A percentile compares a stretch with the other conserved stretches of the same genome.
Evolutionary conservation across 2,888 invertebrate species (phyloP).

Genomic region (Chrysolina oricalcia): DNA sequence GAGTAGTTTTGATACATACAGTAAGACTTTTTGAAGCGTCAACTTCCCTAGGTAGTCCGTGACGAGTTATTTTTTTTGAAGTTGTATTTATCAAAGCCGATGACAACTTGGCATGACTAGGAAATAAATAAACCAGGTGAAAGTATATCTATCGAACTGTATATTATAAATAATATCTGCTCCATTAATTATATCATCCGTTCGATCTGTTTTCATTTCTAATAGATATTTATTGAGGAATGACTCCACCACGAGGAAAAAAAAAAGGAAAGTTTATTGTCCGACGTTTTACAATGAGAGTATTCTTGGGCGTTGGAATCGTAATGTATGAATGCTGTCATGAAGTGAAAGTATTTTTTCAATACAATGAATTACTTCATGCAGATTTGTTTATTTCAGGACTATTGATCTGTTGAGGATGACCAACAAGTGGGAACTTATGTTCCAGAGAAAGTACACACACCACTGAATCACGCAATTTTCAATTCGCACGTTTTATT

Average conservation of each 20-base stretch:
- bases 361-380: neutral
- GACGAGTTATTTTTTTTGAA: slow-evolving; percentile 40
- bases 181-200: slow-evolving; percentile 34
- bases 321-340: slow-evolving; percentile 2
- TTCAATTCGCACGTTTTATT: neutral
- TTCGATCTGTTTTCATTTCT: slow-evolving; percentile 27
- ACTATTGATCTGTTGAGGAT: neutral
- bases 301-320: neutral
- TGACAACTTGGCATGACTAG: slow-evolving; percentile 38
- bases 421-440: neutral
- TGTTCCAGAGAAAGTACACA: neutral
- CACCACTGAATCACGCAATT: neutral
- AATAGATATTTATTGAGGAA: slow-evolving; percentile 27
- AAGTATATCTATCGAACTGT: slow-evolving; percentile 33
- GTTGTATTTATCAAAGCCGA: slow-evolving; percentile 30
- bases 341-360: slow-evolving; percentile 15
- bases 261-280: slow-evolving; percentile 31
- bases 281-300: slow-evolving; percentile 1
- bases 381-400: neutral
- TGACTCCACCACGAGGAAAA: neutral
- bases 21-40: slow-evolving; percentile 31
- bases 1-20: slow-evolving; percentile 31
- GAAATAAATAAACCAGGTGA: slow-evolving; percentile 40
- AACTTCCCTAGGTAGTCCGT: slow-evolving; percentile 41
- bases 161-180: slow-evolving; percentile 35